Evolutionary conservation across 2,888 invertebrate genomes (phyloP).

Genomic region (Agrochola lota): DNA sequence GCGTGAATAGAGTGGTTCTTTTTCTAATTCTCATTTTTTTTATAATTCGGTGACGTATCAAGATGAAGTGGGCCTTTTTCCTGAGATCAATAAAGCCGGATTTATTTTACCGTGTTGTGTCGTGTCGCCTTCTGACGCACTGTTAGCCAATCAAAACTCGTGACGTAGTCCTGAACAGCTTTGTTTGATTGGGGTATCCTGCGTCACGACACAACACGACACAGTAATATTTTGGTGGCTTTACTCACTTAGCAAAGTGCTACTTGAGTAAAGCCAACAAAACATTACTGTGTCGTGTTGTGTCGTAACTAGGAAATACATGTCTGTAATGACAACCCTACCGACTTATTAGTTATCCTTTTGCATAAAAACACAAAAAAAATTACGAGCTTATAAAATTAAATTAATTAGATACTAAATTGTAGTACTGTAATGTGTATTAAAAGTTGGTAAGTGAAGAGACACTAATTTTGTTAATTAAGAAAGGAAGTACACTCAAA

Average conservation of each 20-base stretch:
- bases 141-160: no score
- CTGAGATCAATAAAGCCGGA: neutral
- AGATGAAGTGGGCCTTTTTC: neutral
- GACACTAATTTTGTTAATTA: neutral
- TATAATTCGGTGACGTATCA: no score
- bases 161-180: no score
- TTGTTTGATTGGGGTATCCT: no score
- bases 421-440: neutral
- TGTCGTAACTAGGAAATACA: no score
- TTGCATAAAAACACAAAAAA: neutral
- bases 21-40: neutral
- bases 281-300: no score
- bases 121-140: no score
- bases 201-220: no score
- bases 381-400: neutral
- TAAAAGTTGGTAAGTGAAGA: neutral
- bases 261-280: no score
- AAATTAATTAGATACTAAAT: neutral
- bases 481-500: conserved; percentile 12
- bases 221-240: no score
- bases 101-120: no score
- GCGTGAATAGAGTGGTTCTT: no score
- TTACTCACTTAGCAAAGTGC: neutral
- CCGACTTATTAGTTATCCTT: neutral
- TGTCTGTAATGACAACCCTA: neutral